These are phyloP conservation scores for Ernsta delagoae DNA, from an alignment of 2,888 invertebrate genomes.

Conservation along the genomic window DNA sequence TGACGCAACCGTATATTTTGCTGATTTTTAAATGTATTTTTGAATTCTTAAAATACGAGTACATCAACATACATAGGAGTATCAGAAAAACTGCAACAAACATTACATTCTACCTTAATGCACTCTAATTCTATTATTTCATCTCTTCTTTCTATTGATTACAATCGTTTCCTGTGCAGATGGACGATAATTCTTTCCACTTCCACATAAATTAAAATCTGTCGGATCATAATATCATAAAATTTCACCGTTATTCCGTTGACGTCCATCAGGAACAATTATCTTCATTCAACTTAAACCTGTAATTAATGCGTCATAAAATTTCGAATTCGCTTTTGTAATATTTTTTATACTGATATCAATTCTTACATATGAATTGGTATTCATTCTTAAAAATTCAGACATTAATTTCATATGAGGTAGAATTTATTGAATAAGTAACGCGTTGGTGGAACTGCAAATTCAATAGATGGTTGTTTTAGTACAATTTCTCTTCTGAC, in stretches of 20 bases:
- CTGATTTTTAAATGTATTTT: no score
- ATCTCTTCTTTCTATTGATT: no score
- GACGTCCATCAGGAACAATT: slow-evolving; percentile 21
- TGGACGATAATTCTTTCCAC: background rate
- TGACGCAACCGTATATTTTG: no score
- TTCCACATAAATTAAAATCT: background rate
- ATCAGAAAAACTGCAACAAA: no score
- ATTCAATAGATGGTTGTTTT: background rate
- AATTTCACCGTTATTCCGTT: background rate
- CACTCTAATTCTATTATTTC: no score
- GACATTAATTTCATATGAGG: slow-evolving; percentile 9
- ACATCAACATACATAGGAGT: no score
- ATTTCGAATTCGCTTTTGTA: slow-evolving; percentile 33
- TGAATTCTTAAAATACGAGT: no score
- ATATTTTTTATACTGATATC: slow-evolving; percentile 31
- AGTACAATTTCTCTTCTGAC: no score
- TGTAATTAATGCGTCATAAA: slow-evolving; percentile 40
- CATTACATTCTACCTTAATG: no score
- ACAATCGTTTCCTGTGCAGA: no score
- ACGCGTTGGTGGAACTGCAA: background rate
- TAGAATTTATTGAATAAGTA: slow-evolving; percentile 2
- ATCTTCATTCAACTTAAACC: slow-evolving; percentile 19
- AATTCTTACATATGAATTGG: slow-evolving; percentile 7
- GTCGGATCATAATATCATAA: background rate
- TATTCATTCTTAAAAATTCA: slow-evolving; percentile 6